Base-by-base conservation (phyloP, 2,888 invertebrate genomes). In the Disparrhopalites patrizii region DNA sequence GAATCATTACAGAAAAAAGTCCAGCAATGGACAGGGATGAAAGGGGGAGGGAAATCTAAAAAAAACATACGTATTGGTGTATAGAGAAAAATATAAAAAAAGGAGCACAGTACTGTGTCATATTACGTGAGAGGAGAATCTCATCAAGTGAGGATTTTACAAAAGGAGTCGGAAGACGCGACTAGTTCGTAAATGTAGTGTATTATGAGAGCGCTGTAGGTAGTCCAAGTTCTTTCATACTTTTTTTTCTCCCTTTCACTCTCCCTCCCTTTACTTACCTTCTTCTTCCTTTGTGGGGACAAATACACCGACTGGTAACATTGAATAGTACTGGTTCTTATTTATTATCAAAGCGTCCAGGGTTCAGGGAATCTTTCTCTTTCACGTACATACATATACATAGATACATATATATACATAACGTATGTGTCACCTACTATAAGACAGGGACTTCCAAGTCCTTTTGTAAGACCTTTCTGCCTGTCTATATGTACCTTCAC, bases 271-370 rank as follows among this genome's bases (percentile, higher is more conserved):
- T n/a, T n/a, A n/a, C n/a, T n/a, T n/a, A n/a, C n/a, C n/a, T n/a
- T n/a, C n/a, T n/a, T 31, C 10, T 13, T 61, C 36, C 50, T 52
- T 51, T 61, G 38, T 61, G 25, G 20, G 23, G 20, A 20, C 57
- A 57, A 43, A 58, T 15, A 36, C 23, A 28, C 58, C 61, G 61
- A 61, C 61, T 38, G 52, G 61, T 31, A 50, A 47, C 27, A 61
- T 25, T 58, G 60, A 60, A 60, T 60, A 60, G 47, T 60, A 33
- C 23, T 5, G 47, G 51, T 52, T 61, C 52, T 61, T 61, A 61
- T 61, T 61, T 61, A 61, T 61, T 52, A 61, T 61, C 51, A 40
- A n/a, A n/a, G n/a, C n/a, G n/a, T n/a, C n/a, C n/a, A n/a, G n/a
- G n/a, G n/a, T n/a, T n/a, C n/a, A n/a, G n/a, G n/a, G n/a, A n/a